Evolutionary conservation across 2,797 vertebrate species (phyloP).

Genomic region (Triplophysa yarkandensis): DNA sequence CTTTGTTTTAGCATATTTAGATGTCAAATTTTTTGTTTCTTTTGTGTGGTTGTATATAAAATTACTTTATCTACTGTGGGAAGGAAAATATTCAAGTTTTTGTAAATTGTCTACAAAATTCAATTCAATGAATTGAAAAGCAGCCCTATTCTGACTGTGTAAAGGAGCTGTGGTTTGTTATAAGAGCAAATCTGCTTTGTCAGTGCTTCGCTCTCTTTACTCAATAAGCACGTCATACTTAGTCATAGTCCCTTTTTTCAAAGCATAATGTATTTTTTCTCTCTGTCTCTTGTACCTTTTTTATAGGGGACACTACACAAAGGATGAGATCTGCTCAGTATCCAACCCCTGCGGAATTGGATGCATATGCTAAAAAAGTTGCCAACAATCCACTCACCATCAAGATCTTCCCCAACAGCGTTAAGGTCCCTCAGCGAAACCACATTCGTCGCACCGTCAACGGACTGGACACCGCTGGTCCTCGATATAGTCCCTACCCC

Average conservation of each 20-base stretch:
- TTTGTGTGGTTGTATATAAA: neutral
- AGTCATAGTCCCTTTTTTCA: neutral
- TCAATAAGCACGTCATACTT: neutral
- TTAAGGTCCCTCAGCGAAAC: conserved; percentile 99
- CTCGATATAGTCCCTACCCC: conserved; percentile 98
- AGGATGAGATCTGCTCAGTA: conserved; percentile 99
- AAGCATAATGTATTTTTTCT: conserved; percentile 3
- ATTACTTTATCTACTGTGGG: no score
- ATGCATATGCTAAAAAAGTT: conserved; percentile 99
- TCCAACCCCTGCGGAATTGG: conserved; percentile 99
- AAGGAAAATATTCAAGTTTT: neutral
- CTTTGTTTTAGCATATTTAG: neutral
- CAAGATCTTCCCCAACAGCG: conserved; percentile 99
- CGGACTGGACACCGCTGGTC: conserved; percentile 96
- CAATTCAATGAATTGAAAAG: no score
- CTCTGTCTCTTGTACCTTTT: conserved; percentile 16
- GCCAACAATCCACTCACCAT: conserved; percentile 98
- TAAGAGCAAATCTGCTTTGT: neutral
- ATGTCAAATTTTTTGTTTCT: neutral
- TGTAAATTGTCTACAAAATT: neutral
- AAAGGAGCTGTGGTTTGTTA: neutral
- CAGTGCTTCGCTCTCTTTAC: neutral
- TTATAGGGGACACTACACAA: conserved; percentile 98
- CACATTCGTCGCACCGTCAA: conserved; percentile 97
- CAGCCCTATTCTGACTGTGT: neutral